Evolutionary conservation across 2,113 vertebrate genomes (phyloP).

Genomic region (Archilochus colubris): DNA sequence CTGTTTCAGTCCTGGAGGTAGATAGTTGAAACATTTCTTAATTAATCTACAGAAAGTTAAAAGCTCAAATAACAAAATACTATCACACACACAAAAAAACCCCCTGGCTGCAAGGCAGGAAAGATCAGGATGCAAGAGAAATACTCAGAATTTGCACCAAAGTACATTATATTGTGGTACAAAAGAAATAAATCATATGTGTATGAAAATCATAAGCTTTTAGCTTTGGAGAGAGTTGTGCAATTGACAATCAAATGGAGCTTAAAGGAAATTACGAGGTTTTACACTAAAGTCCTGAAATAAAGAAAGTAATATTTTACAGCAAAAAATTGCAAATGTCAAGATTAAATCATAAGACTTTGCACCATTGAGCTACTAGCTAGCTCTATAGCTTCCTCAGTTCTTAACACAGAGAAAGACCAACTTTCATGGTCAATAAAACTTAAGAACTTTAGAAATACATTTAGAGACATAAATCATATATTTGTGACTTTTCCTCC

Average conservation of each 20-base stretch:
- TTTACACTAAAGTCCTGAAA: slow-evolving; percentile 82
- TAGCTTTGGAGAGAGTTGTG: slow-evolving; percentile 83
- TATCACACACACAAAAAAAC: neutral
- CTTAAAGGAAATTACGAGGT: slow-evolving; percentile 85
- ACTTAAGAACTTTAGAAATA: slow-evolving; percentile 85
- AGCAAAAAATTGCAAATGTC: slow-evolving; percentile 83
- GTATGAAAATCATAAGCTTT: slow-evolving; percentile 79
- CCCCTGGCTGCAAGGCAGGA: neutral
- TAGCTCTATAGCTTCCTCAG: slow-evolving; percentile 75
- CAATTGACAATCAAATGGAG: slow-evolving; percentile 88
- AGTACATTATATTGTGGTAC: slow-evolving; percentile 67
- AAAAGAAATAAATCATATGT: slow-evolving; percentile 79
- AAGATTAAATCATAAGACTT: slow-evolving; percentile 84
- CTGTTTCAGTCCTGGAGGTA: neutral
- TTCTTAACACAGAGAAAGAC: slow-evolving; percentile 81
- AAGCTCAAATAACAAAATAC: neutral
- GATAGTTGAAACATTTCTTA: slow-evolving; percentile 21
- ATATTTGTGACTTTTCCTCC: slow-evolving; percentile 78
- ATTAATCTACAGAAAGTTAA: slow-evolving; percentile 4
- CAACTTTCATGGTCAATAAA: slow-evolving; percentile 87
- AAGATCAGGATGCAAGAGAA: slow-evolving; percentile 31
- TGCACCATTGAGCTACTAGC: slow-evolving; percentile 84
- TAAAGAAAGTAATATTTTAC: slow-evolving; percentile 85
- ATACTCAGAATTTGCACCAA: slow-evolving; percentile 49
- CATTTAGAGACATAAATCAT: slow-evolving; percentile 78